Evolutionary conservation across 1,140 invertebrate genomes (phyloP).

Genomic region (Halyomorpha halys): DNA sequence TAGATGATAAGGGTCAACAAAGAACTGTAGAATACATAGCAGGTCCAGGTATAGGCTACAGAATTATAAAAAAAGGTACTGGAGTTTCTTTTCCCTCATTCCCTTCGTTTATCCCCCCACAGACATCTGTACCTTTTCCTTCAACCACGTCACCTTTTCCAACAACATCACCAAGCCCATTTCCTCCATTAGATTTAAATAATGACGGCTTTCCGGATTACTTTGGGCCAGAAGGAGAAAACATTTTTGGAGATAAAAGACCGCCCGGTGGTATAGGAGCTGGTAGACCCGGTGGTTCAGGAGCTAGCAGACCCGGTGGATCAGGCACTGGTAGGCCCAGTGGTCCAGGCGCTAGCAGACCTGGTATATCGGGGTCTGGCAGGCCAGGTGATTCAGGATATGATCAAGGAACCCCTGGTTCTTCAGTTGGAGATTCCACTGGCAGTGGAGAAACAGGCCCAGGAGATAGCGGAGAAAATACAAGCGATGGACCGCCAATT

Average conservation of each 20-base stretch:
- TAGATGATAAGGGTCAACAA: slow-evolving; percentile 61
- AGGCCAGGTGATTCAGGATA: background rate
- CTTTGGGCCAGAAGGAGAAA: background rate
- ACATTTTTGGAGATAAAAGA: slow-evolving; percentile 6
- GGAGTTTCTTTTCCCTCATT: slow-evolving; percentile 39
- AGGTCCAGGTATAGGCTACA: slow-evolving; percentile 60
- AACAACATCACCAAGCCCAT: background rate
- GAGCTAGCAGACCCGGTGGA: slow-evolving; percentile 16
- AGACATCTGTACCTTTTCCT: slow-evolving; percentile 20
- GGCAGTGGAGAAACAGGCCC: slow-evolving; percentile 17
- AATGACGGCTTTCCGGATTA: no score
- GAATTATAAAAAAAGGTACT: slow-evolving; percentile 51
- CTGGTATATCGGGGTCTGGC: background rate
- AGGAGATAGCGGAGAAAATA: slow-evolving; percentile 7
- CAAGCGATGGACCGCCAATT: background rate
- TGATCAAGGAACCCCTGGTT: background rate
- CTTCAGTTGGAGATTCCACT: background rate
- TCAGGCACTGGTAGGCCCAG: slow-evolving; percentile 23
- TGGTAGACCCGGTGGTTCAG: slow-evolving; percentile 8
- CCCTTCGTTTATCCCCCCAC: slow-evolving; percentile 23
- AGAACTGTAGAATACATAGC: slow-evolving; percentile 60
- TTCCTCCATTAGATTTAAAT: no score
- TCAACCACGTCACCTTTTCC: background rate
- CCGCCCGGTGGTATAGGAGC: background rate
- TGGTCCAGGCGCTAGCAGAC: slow-evolving; percentile 16